Conservation (phyloP, 2,888 invertebrate species). For the Orchesellides sinensis region DNA sequence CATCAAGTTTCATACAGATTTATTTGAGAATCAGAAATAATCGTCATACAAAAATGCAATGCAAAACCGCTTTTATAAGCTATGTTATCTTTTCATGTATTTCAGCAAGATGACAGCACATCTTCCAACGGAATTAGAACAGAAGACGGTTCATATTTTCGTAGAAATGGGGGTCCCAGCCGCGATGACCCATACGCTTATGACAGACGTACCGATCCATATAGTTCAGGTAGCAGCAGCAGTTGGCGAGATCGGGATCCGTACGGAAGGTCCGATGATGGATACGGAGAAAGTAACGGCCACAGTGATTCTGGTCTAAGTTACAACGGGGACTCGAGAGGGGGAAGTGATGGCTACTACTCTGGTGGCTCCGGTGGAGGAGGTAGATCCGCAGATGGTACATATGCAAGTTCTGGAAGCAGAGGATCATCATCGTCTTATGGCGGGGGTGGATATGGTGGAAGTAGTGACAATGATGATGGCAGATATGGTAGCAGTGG, state of each 20-base stretch:
- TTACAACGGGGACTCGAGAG: background rate
- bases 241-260: background rate
- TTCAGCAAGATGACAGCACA: constrained; percentile 27
- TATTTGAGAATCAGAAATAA: too few relatives aligned
- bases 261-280: background rate
- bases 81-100: constrained; percentile 1
- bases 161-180: constrained; percentile 22
- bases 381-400: too few relatives aligned
- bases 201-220: background rate
- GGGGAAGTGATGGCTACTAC: background rate
- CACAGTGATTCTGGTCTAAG: background rate
- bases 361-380: background rate
- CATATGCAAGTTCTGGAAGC: too few relatives aligned
- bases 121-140: constrained; percentile 30
- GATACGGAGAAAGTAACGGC: background rate
- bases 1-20: too few relatives aligned
- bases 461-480: background rate
- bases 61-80: too few relatives aligned
- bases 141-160: constrained; percentile 45
- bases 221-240: constrained; percentile 1
- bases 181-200: constrained; percentile 31
- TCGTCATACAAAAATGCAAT: too few relatives aligned
- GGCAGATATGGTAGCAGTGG: background rate
- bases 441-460: background rate
- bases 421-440: background rate